Base-by-base conservation (phyloP, 2,113 vertebrate species). In the Orientallactaga bullata region DNA sequence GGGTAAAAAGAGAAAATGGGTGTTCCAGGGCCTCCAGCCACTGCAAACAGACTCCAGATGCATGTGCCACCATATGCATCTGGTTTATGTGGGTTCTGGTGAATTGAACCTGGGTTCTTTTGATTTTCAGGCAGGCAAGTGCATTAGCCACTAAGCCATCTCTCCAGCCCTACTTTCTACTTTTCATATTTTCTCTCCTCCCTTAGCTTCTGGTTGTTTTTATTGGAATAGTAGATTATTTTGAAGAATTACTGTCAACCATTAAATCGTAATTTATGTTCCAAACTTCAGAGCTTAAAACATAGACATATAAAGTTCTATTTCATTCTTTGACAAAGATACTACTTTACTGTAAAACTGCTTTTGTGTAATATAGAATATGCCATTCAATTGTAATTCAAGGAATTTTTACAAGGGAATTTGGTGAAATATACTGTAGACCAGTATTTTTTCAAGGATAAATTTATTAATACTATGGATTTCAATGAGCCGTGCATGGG, bases 231-330 rank as follows among this genome's bases (percentile, higher is more conserved):
- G 68, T 24, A 7, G 4, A 69, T 77, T 93, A 11, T 86, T 81
- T 74, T 73, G 21, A 79, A 17, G 17, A 77, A 88, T 80, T 95
- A 13, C 30, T 85, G 3, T 47, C 89, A 87, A 78, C 23, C 51
- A 83, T 73, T 84, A 74, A 84, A 51, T 77, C 26, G 84, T 68
- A 89, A 17, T 94, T 94, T 65, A 76, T 95, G 35, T 12, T 17
- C 30, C 35, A 90, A 55, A 91, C 2, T 61, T 92, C 30, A 89
- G 24, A n/a, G 12, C 17, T 76, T 95, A 76, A 80, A 55, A 4
- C 4, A 55, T 63, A 42, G 77, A 17, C 84, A 87, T 85, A 73
- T 93, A 93, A 94, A 93, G 10, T 90, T 72, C 28, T 68, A 11
- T 82, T 61, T 35, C 51, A 84, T 55, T 91, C 15, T 55, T 37